These are phyloP conservation scores for Meandrina meandrites DNA, from an alignment of 92 coral and sea anemone genomes.

Conservation along the genomic window DNA sequence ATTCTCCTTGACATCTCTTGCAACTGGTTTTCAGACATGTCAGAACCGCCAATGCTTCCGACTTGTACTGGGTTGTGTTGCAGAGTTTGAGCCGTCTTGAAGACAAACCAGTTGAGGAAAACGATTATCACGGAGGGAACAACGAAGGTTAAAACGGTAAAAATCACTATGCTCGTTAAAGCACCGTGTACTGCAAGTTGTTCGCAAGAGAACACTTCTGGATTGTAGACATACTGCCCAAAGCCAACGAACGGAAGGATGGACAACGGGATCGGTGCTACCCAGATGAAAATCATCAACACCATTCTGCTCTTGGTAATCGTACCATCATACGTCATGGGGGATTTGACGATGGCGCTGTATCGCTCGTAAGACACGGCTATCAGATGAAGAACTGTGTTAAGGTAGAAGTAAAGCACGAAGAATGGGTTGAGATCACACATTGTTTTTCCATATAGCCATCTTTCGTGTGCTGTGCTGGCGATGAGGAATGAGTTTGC, in stretches of 20 bases:
- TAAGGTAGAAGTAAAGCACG: constrained; percentile 5
- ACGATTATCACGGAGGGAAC: neutral
- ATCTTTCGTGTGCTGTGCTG: neutral
- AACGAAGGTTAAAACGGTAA: neutral
- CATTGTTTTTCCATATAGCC: constrained; percentile 9
- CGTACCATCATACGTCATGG: constrained; percentile 14
- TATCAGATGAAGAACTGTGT: constrained; percentile 7
- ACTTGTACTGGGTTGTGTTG: neutral
- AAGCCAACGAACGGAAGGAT: neutral
- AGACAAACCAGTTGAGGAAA: neutral
- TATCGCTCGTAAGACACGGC: constrained; percentile 23
- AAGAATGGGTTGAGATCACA: constrained; percentile 4
- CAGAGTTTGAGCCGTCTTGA: neutral
- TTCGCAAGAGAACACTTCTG: constrained; percentile 9
- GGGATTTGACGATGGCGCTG: constrained; percentile 23
- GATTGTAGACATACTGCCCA: neutral
- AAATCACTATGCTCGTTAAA: neutral
- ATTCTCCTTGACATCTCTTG: neutral
- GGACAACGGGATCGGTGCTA: constrained; percentile 3
- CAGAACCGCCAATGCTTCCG: neutral
- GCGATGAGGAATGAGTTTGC: no score
- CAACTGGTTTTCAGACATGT: neutral
- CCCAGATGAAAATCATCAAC: neutral
- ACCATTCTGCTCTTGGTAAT: neutral
- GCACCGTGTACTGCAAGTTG: neutral